These are phyloP conservation scores for Alauda arvensis DNA, from an alignment of 2,797 vertebrate genomes.

Conservation along the genomic window DNA sequence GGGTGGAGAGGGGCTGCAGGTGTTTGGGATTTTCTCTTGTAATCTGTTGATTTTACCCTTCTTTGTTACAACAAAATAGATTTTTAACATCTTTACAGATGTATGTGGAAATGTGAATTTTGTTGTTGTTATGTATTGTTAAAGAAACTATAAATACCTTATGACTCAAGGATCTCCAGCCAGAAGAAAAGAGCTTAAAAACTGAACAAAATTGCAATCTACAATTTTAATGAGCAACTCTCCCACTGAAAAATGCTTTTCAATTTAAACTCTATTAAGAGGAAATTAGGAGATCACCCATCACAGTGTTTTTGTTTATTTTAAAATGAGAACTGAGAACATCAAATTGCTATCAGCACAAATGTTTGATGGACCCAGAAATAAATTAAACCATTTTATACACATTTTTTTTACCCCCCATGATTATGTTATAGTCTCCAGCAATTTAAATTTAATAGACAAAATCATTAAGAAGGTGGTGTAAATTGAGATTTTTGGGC, in stretches of 20 bases:
- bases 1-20: not conserved
- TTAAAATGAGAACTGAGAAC: constrained; percentile 43
- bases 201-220: constrained; percentile 27
- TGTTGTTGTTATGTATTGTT: not conserved
- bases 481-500: not conserved
- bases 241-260: constrained; percentile 45
- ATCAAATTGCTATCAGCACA: constrained; percentile 27
- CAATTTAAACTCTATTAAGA: constrained; percentile 58
- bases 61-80: not conserved
- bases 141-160: constrained; percentile 28
- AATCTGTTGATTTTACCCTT: not conserved
- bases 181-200: constrained; percentile 31
- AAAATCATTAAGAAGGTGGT: not conserved
- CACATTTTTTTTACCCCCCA: not conserved
- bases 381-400: constrained; percentile 31
- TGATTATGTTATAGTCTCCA: not conserved
- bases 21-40: not conserved
- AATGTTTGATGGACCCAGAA: constrained; percentile 9
- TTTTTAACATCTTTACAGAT: not conserved
- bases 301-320: constrained; percentile 37
- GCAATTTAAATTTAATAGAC: constrained; percentile 28
- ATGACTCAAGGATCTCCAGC: constrained; percentile 4
- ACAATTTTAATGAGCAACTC: constrained; percentile 43
- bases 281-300: constrained; percentile 48
- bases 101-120: not conserved